Base-by-base conservation (phyloP, 2,797 vertebrate genomes). In the Alectoris magna region DNA sequence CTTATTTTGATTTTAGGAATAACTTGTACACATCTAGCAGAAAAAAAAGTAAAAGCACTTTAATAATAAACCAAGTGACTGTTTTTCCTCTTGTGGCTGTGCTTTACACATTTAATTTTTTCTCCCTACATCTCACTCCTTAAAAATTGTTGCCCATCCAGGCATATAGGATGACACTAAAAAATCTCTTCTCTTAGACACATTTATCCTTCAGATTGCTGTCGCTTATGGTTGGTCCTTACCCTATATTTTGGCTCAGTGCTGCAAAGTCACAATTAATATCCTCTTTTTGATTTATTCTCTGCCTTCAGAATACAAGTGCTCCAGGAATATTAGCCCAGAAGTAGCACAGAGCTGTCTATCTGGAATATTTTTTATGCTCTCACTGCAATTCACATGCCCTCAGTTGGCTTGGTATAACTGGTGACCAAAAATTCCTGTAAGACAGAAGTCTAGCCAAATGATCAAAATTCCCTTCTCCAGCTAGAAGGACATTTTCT, bases 251-350 rank as follows among this genome's bases (percentile, higher is more conserved):
- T 95, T 94, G 79, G 53, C 80, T 91, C 44, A 89, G 44, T 80
- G 55, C 55, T 23, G 10, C 44, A 91, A 84, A 53, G 5, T 93
- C 64, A 43, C 29, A 78, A 39, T 48, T 71, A 60, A 93, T 96
- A 96, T 95, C 67, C 67, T 81, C 59, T 64, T 58, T 87, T 55
- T 82, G 66, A 81, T 88, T 94, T 80, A 70, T 91, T 93, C 59
- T 72, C 51, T 93, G 66, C 43, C 66, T 63, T 91, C 24, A 38
- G 27, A 53, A 73, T 39, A 69, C 27, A 91, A 79, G 9, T 76
- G 36, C 26, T 94, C 41, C 55, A 84, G 41, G 39, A 60, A 68
- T 26, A 92, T 76, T 63, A 87, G 34, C 14, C 62, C 59, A 76
- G 44, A 93, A 93, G 69, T 17, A 59, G 49, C 39, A 70, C 14